phyloP scores from a whole-genome alignment of 2,113 vertebrate genomes.

The Pollimyrus isidori region DNA sequence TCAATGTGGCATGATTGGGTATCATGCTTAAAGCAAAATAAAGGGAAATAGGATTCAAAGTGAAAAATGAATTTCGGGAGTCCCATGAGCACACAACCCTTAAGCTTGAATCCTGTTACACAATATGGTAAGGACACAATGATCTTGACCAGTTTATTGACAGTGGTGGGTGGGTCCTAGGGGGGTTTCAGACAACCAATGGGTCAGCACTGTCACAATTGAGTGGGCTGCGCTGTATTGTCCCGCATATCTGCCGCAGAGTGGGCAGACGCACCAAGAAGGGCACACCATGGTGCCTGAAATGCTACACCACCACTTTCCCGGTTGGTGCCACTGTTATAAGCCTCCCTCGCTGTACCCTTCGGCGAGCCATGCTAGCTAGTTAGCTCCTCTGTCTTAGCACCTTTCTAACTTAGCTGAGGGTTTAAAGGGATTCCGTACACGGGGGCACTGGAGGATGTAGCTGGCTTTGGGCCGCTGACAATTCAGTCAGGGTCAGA shows the following conservation, averaged over 20 bases:
- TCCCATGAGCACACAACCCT: conserved; percentile 56
- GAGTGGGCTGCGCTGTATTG: neutral
- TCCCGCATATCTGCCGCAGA: neutral
- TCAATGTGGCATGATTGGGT: conserved; percentile 2
- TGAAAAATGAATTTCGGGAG: conserved; percentile 5
- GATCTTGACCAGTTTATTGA: conserved; percentile 17
- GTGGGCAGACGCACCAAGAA: neutral
- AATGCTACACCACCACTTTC: neutral
- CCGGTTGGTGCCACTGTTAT: neutral
- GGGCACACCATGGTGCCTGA: neutral
- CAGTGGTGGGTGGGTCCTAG: conserved; percentile 29
- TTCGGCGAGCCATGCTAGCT: neutral
- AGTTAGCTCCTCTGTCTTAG: neutral
- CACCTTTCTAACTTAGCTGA: conserved; percentile 2
- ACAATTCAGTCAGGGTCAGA: neutral
- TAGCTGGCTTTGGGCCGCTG: neutral
- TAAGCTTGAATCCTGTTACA: conserved; percentile 39
- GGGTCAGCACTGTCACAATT: neutral
- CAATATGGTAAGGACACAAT: conserved; percentile 31
- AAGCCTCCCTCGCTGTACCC: neutral
- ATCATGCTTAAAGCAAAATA: neutral
- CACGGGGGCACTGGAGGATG: neutral
- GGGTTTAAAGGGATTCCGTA: neutral
- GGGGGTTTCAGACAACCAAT: neutral
- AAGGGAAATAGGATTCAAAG: conserved; percentile 13